Percentiles rank a stretch among this genome's conserved stretches.
Evolutionary conservation across 1,140 invertebrate genomes (phyloP).

Genomic region (Dinothrombium tinctorium): DNA sequence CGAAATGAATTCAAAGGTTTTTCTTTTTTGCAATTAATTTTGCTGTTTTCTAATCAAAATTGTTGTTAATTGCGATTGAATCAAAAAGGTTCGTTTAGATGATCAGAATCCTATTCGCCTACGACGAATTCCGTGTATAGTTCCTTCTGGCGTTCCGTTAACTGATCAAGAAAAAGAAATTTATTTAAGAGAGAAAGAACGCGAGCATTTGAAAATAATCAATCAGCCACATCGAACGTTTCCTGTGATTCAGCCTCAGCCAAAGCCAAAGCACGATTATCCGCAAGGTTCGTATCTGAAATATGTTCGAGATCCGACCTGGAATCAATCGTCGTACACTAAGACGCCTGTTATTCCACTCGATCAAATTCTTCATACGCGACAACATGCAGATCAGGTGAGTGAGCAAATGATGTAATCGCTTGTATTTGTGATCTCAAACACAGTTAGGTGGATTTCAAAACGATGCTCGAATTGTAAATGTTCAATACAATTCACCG

Average conservation of each 20-base stretch:
- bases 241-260: constrained; percentile 14
- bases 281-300: constrained; percentile 15
- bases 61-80: no score
- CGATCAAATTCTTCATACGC: neutral
- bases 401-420: no score
- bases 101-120: no score
- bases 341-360: neutral
- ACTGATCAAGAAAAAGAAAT: constrained; percentile 6
- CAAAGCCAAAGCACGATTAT: constrained; percentile 15
- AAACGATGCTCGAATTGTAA: constrained; percentile 17
- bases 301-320: constrained; percentile 12
- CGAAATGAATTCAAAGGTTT: no score
- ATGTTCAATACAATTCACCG: constrained; percentile 25
- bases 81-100: no score
- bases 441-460: constrained; percentile 6
- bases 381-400: no score
- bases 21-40: no score
- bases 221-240: constrained; percentile 15
- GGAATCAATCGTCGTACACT: constrained; percentile 11
- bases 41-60: no score
- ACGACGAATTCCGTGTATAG: no score
- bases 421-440: no score
- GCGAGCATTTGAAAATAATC: constrained; percentile 13
- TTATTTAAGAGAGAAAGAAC: constrained; percentile 11
- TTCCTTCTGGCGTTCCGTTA: neutral